Evolutionary conservation across 2,888 invertebrate species (phyloP).

Genomic region (Eudemis profundana): DNA sequence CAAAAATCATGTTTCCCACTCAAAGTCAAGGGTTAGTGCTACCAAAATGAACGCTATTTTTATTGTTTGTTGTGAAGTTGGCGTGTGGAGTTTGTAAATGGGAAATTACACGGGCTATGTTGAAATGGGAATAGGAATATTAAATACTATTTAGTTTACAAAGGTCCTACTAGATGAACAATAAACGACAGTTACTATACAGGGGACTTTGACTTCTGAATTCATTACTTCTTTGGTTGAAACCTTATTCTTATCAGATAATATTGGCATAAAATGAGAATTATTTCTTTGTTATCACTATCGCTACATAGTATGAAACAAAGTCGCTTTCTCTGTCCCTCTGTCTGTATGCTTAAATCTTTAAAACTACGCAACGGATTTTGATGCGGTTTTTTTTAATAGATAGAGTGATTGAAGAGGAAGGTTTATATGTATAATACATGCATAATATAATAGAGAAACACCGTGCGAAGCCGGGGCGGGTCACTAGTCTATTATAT

Average conservation of each 20-base stretch:
- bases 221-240: neutral
- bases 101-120: slow-evolving; percentile 21
- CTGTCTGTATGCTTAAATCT: too few species aligned
- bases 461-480: too few species aligned
- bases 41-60: slow-evolving; percentile 49
- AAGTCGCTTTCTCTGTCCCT: too few species aligned
- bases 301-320: too few species aligned
- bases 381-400: too few species aligned
- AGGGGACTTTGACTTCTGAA: neutral
- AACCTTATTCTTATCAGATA: neutral
- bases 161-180: slow-evolving; percentile 2
- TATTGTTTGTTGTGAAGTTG: slow-evolving; percentile 43
- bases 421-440: too few species aligned
- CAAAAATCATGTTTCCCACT: slow-evolving; percentile 62
- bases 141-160: slow-evolving; percentile 5
- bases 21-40: slow-evolving; percentile 57
- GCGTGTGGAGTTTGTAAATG: slow-evolving; percentile 32
- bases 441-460: too few species aligned
- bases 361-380: too few species aligned
- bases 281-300: neutral
- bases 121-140: slow-evolving; percentile 20
- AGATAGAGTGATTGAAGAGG: too few species aligned
- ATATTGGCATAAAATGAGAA: neutral
- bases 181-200: neutral
- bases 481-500: too few species aligned